Base-by-base conservation (phyloP, 2,113 vertebrate species). In the Sphyrna mokarran region DNA sequence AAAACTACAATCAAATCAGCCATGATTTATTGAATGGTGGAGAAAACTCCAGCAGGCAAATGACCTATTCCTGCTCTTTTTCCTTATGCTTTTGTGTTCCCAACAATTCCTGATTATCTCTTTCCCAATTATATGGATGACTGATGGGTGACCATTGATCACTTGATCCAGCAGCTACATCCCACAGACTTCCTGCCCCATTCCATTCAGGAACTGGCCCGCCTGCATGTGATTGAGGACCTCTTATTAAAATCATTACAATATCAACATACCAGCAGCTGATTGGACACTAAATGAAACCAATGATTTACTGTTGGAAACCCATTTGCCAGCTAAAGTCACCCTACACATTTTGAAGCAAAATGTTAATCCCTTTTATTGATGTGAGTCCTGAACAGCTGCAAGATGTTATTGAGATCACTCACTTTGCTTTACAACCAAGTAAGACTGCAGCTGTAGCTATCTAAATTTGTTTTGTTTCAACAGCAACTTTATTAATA, bases 401-500 rank as follows among this genome's bases (percentile, higher is more conserved):
- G 89, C 58, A 91, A 37, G 85, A 90, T 90, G 13, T 90, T 33
- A 61, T 61, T 33, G 54, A 10, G 87, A 90, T 91, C 89, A 63
- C 29, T 91, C 5, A 4, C 29, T 90, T 87, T 33, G 87, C 87
- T 63, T n/a, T 61, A 20, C 58, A 63, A 66, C 89, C 89, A 91
- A 91, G 89, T n/a, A 91, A 66, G 58, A 63, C 58, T 29, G 61
- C 89, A 91, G 89, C 89, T 91, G 89, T 66, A 91, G 89, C 14
- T 33, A 66, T 63, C 89, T 91, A 91, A 63, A 66, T 91, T 63
- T 91, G 89, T 91, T 66, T 37, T 91, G 58, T 91, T 89, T 63
- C 29, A 91, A 63, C 89, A 91, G 89, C 58, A 91, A 91, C 89
- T 91, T 91, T 91, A 91, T 91, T 91, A 91, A 91, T 91, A 91